Base-by-base conservation (phyloP, 2,888 invertebrate species). In the Andricus curvator region DNA sequence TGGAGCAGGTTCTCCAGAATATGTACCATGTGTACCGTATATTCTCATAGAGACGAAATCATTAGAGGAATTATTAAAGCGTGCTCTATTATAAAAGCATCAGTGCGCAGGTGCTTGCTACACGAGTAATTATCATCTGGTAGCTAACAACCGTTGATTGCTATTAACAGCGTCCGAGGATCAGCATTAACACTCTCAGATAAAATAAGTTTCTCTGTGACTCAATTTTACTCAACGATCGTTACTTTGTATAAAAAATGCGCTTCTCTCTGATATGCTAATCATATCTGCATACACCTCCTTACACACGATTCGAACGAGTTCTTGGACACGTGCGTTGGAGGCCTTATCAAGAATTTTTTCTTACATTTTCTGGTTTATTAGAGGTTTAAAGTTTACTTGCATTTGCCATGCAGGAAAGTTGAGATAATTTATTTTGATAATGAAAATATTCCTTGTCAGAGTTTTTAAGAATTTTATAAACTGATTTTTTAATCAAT, bases 71-170 rank as follows among this genome's bases (percentile, higher is more conserved):
- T 88, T 88, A 88, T 89, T 88, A 89, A 89, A 89, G 86, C 89
- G 86, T 85, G 85, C 85, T 83, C 84, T 82, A 86, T 87, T 88
- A 86, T 86, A 56, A 22, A 74, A 80, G 85, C 78, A 77, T 78
- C 80, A 70, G 80, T 80, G 83, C 64, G 60, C 78, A 77, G 37
- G 76, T 77, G 68, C 78, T 74, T 33, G 81, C 62, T 37, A 44
- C 44, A 77, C 85, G 83, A 82, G 83, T 90, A 89, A 90, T 91
- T 90, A 91, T 89, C 88, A 88, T 87, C 85, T 83, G 88, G 87
- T 88, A 90, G 91, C 91, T 91, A 91, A 91, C 88, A 88, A 88
- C 88, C 89, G 89, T 88, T 89, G 88, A 91, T 90, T 88, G 89
- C 91, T 86, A 88, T 90, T 90, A 90, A 88, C 86, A 25, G 79